Evolutionary conservation across 2,888 invertebrate species (phyloP), one percentile per base, ranked within the genome.

Genomic region (Eledone cirrhosa): DNA sequence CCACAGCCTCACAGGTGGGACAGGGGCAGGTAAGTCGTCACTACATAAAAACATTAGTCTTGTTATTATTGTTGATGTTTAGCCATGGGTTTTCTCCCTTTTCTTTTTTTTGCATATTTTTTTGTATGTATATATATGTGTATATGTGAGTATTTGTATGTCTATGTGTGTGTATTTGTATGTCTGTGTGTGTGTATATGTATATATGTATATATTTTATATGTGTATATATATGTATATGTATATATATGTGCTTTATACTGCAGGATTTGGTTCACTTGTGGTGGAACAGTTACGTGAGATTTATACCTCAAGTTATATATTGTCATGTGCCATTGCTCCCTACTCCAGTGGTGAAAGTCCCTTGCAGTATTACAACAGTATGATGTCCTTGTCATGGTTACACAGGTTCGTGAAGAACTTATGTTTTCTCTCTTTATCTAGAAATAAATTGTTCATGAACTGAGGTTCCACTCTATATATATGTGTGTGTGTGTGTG

Each of bases 1-100:
- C 77, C 90, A 90, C 85, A 90, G 90, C 82, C 81, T 90, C 11
- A 87, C 88, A 80, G 90, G 90, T 11, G 90, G 90, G 1, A 90
- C 90, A 7, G 90, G 90, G 4, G 89, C 90, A 80, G 89, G 88
- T 86, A 47, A 33, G 33, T 3, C 33, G 81, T 67, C 19, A 22
- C 7, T 19, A 67, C 33, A 33, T 33, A 33, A n/a, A n/a, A n/a
- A n/a, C n/a, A n/a, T n/a, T n/a, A n/a, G n/a, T n/a, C n/a, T n/a
- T n/a, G n/a, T n/a, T n/a, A n/a, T n/a, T n/a, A n/a, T n/a, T n/a
- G n/a, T n/a, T n/a, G n/a, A n/a, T n/a, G n/a, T n/a, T n/a, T n/a
- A n/a, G n/a, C n/a, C n/a, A n/a, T n/a, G n/a, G n/a, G n/a, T n/a
- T n/a, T n/a, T n/a, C n/a, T n/a, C n/a, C n/a, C n/a, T n/a, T n/a